Evolutionary conservation across 2,888 invertebrate species (phyloP).

Genomic region (Malachius bipustulatus): DNA sequence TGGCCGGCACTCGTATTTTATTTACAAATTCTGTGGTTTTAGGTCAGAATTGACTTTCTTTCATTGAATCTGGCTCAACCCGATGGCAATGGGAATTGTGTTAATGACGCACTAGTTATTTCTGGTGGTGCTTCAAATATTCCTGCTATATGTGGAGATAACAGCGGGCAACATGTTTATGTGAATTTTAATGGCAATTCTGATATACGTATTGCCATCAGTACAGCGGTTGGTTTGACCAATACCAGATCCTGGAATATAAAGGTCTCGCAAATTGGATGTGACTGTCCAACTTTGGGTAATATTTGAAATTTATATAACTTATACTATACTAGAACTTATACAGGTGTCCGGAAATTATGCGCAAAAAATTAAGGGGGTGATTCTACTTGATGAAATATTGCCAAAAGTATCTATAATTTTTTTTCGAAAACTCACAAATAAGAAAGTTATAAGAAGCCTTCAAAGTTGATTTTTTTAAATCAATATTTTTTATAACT

Average conservation of each 20-base stretch:
- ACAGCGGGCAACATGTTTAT: slow-evolving; percentile 65
- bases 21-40: slow-evolving; percentile 30
- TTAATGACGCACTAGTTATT: slow-evolving; percentile 55
- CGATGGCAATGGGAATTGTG: slow-evolving; percentile 56
- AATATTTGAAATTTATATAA: slow-evolving; percentile 15
- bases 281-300: slow-evolving; percentile 57
- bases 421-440: too few species aligned
- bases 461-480: too few species aligned
- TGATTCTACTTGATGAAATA: too few species aligned
- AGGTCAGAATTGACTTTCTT: slow-evolving; percentile 67
- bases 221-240: slow-evolving; percentile 46
- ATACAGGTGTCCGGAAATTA: too few species aligned
- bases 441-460: too few species aligned
- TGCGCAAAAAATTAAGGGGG: too few species aligned
- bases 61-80: slow-evolving; percentile 62
- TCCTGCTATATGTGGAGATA: slow-evolving; percentile 71
- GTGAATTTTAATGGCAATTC: slow-evolving; percentile 58
- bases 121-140: slow-evolving; percentile 56
- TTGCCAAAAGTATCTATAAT: too few species aligned
- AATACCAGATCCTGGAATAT: slow-evolving; percentile 64
- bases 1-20: too few species aligned
- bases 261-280: slow-evolving; percentile 57
- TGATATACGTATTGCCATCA: slow-evolving; percentile 57
- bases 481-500: too few species aligned
- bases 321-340: neutral